Conservation (phyloP, 2,888 invertebrate genomes). For the Morpho helenor region DNA sequence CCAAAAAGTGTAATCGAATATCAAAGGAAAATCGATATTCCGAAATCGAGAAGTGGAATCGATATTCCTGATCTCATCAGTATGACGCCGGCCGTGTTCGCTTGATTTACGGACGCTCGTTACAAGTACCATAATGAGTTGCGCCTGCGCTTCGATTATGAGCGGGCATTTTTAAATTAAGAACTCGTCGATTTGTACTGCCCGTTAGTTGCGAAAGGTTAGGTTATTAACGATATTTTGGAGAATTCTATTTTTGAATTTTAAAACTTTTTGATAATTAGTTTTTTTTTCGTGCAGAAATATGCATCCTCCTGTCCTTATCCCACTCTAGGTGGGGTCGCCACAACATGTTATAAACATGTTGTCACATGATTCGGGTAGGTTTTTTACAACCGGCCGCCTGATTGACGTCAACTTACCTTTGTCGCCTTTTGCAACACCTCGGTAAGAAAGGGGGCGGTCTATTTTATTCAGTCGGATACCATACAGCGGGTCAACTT, state of each 20-base stretch:
- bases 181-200: conserved; percentile 40
- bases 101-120: conserved; percentile 71
- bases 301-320: too few relatives aligned
- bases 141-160: conserved; percentile 59
- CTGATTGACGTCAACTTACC: too few relatives aligned
- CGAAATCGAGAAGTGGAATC: conserved; percentile 43
- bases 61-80: conserved; percentile 50
- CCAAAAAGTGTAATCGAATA: conserved; percentile 30
- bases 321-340: too few relatives aligned
- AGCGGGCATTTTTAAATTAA: conserved; percentile 63
- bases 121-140: conserved; percentile 68
- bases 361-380: too few relatives aligned
- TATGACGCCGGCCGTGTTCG: conserved; percentile 67
- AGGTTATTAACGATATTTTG: conserved; percentile 20
- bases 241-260: conserved; percentile 15
- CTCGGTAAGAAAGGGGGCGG: too few relatives aligned
- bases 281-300: not conserved
- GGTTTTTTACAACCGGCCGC: too few relatives aligned
- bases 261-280: conserved; percentile 1
- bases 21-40: conserved; percentile 33
- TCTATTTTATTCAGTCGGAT: too few relatives aligned
- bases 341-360: too few relatives aligned
- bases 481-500: too few relatives aligned
- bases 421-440: too few relatives aligned
- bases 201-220: conserved; percentile 28